Conservation (phyloP, 2,113 vertebrate species). For the Hydrolagus affinis region DNA sequence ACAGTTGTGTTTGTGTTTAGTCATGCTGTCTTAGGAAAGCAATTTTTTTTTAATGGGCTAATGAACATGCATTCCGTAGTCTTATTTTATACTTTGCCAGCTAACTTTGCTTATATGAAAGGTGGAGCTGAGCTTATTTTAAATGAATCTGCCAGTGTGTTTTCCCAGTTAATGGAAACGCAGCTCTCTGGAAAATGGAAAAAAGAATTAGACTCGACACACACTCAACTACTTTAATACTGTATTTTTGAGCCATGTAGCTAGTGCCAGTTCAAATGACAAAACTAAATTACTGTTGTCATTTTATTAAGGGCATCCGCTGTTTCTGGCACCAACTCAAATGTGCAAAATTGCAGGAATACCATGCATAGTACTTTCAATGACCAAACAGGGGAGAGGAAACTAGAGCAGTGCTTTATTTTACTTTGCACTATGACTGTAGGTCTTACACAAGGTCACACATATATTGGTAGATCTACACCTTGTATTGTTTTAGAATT, state of each 20-base stretch:
- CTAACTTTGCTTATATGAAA: constrained; percentile 86
- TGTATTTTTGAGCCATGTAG: constrained; percentile 96
- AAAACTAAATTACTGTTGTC: constrained; percentile 99
- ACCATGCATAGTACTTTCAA: constrained; percentile 77
- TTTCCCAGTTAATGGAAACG: constrained; percentile 99
- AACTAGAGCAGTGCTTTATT: constrained; percentile 66
- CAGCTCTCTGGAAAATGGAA: constrained; percentile 98
- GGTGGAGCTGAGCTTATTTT: constrained; percentile 92
- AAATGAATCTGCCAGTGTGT: constrained; percentile 98
- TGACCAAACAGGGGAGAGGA: constrained; percentile 61
- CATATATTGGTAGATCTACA: constrained; percentile 59
- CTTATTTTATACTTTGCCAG: constrained; percentile 96
- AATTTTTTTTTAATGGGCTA: constrained; percentile 86
- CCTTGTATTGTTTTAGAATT: constrained; percentile 59
- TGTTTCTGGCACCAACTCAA: constrained; percentile 86
- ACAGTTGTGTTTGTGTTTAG: constrained; percentile 65
- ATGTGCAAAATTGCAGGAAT: constrained; percentile 78
- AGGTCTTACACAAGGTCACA: constrained; percentile 71
- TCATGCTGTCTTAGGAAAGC: constrained; percentile 63
- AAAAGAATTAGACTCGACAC: constrained; percentile 96
- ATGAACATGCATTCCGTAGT: constrained; percentile 93
- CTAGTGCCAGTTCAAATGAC: constrained; percentile 85
- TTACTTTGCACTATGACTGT: constrained; percentile 64
- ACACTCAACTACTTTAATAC: constrained; percentile 90
- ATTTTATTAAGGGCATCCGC: constrained; percentile 99